These are phyloP conservation scores for Pogonomyrmex californicus DNA, from an alignment of 1,140 invertebrate genomes.

Conservation along the genomic window DNA sequence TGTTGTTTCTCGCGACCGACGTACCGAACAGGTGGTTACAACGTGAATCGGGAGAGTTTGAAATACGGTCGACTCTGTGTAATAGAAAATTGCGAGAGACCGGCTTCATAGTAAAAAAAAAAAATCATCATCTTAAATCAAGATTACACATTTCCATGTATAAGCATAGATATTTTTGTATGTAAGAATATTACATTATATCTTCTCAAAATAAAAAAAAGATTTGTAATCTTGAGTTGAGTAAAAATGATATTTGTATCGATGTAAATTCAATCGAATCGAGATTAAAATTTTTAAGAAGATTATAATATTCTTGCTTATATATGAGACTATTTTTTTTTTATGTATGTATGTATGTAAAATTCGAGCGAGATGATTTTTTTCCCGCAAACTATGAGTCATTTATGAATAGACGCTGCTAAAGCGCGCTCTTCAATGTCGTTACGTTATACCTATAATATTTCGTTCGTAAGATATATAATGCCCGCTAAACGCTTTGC, in stretches of 20 bases:
- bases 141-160: too few species aligned
- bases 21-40: slow-evolving; percentile 38
- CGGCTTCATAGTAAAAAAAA: background rate
- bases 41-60: slow-evolving; percentile 27
- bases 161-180: too few species aligned
- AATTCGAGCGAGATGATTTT: slow-evolving; percentile 31
- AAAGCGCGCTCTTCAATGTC: slow-evolving; percentile 1
- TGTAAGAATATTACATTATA: too few species aligned
- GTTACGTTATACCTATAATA: slow-evolving; percentile 58
- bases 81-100: slow-evolving; percentile 33
- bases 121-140: too few species aligned
- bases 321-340: too few species aligned
- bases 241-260: too few species aligned
- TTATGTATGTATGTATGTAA: background rate
- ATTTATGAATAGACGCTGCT: background rate
- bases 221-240: too few species aligned
- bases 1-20: slow-evolving; percentile 11
- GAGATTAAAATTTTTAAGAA: too few species aligned
- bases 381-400: background rate
- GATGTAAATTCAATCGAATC: too few species aligned
- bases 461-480: slow-evolving; percentile 33
- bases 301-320: too few species aligned
- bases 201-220: too few species aligned
- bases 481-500: background rate
- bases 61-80: slow-evolving; percentile 31